Conservation (phyloP, 2,888 invertebrate species). For the Synanthedon myopaeformis region DNA sequence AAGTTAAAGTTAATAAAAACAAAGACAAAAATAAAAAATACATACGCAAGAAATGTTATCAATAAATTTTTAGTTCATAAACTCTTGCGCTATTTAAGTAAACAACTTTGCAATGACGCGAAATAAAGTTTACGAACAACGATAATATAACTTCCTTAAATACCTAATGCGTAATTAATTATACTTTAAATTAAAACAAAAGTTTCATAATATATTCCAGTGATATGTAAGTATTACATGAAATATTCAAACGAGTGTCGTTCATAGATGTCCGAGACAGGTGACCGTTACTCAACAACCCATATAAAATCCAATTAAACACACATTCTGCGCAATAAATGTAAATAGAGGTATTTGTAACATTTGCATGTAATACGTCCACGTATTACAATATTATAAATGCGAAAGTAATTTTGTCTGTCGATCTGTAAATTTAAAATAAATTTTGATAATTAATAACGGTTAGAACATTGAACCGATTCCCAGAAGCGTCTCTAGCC, state of each 20-base stretch:
- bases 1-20: too few relatives aligned
- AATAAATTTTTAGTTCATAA: not conserved
- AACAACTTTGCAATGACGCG: not conserved
- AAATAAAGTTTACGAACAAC: not conserved
- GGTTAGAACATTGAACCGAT: too few relatives aligned
- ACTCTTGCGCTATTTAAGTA: not conserved
- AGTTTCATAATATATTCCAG: not conserved
- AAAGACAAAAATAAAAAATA: not conserved
- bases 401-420: too few relatives aligned
- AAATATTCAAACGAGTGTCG: not conserved
- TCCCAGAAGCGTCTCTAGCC: too few relatives aligned
- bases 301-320: conserved; percentile 15
- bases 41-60: not conserved
- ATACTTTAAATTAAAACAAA: too few relatives aligned
- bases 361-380: too few relatives aligned
- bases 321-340: conserved; percentile 4
- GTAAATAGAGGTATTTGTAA: too few relatives aligned
- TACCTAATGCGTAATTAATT: too few relatives aligned
- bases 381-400: too few relatives aligned
- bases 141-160: not conserved
- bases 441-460: too few relatives aligned
- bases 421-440: too few relatives aligned
- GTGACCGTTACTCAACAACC: conserved; percentile 11
- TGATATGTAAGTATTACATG: not conserved
- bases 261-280: conserved; percentile 9